Evolutionary conservation across 2,113 vertebrate species (phyloP), one percentile per base, ranked within the genome.

Genomic region (Laticauda laticaudata): DNA sequence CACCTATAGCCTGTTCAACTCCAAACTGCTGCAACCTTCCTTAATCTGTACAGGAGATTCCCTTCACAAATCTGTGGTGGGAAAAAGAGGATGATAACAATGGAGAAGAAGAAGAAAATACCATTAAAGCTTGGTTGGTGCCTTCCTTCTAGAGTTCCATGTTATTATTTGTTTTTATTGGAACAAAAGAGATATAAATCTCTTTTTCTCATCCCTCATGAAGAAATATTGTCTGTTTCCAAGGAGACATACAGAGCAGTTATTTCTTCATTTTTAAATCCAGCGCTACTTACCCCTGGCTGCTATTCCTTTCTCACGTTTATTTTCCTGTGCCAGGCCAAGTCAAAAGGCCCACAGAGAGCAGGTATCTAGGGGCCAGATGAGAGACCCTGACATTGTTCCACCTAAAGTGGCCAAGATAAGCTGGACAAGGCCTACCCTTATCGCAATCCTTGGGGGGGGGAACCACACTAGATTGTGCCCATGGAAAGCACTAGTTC

Each of bases 161-260:
- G 55, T 48, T n/a, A 48, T 11, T n/a, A 0, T 93, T 93, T 91
- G 59, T 48, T 91, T 93, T 29, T 11, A 57, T 81, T 57, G 59
- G 24, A 91, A 88, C 51, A 56, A 88, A 88, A 56, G 85, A 29
- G 15, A 34, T 8, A 24, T 15, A 29, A 5, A 12, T 51, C 69
- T 18, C 6, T 14, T 29, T 64, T 34, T 87, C 26, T 45, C 55
- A 57, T 9, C 48, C 26, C 8, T n/a, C 18, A 1, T 81, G 23
- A 90, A 94, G 90, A 86, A 91, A 69, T 23, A 0, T 15, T 86
- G 90, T 75, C 88, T 3, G 93, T 96, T 97, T 95, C 95, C 96
- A 95, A 95, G 96, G 96, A 95, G 94, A 96, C 26, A 0, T 24
- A 61, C 87, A 43, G 45, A 86, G 61, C 54, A 51, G 55, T 81